Base-by-base conservation (phyloP, 53 echinoderm and acorn worm species). In the Henricia sp. region DNA sequence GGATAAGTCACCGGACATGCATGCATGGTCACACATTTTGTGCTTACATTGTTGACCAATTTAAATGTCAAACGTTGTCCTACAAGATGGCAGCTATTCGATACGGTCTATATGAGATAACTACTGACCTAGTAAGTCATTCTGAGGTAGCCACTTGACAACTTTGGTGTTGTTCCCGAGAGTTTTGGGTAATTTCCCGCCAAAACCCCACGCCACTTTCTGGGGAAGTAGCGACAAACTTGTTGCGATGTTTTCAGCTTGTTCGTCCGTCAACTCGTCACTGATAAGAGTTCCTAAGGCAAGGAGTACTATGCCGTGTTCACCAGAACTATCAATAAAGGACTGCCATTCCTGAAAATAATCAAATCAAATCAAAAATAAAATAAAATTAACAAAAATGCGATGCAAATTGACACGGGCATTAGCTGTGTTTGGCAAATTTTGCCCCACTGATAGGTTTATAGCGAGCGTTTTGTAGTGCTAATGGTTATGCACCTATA, bases 131-230 rank as follows among this genome's bases (percentile, higher is more conserved):
- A 88, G 62, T 24, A 88, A 39, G n/a, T 88, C 88, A 46, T 88
- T 88, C 29, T 80, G 88, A 5, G 88, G 88, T 17, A 88, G n/a
- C 88, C 88, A 88, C 17, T 64, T 68, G 70, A 82, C 69, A 34
- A 88, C 6, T 68, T 69, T 78, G 20, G 88, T 88, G 82, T 88
- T 88, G 58, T 88, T 80, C 6, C 88, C 88, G 3, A 88, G 59
- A 13, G 35, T 73, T 28, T n/a, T 42, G 28, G 88, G 80, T 3
- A 25, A 29, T 35, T 78, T 56, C 4, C 82, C 80, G 8, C 56
- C 67, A 60, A 40, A 88, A 30, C 57, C 27, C 88, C 88, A 88
- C 10, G 59, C 56, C 21, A 88, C 88, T 42, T 70, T 88, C 35
- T 76, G 80, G 26, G 88, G 53, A 19, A 88, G 71, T 9, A 78